Conservation (phyloP, 2,888 invertebrate species). For the Blomia tropicalis region DNA sequence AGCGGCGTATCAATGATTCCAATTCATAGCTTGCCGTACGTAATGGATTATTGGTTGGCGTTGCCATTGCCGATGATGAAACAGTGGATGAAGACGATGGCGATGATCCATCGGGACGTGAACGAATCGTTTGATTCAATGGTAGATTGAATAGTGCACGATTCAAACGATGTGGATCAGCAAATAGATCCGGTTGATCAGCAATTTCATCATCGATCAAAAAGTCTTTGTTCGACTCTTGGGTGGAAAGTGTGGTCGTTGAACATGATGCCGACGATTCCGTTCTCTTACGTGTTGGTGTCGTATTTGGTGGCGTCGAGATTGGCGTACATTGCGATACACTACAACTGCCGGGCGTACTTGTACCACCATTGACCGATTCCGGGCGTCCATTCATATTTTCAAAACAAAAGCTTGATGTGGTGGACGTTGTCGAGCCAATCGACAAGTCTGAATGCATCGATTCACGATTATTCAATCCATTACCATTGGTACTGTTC, state of each 20-base stretch:
- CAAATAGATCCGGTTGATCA: conserved; percentile 29
- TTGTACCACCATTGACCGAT: background rate
- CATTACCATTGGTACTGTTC: too few relatives aligned
- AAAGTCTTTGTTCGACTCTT: conserved; percentile 27
- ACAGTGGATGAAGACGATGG: background rate
- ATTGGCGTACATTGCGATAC: too few relatives aligned
- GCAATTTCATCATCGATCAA: conserved; percentile 30
- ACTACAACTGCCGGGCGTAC: background rate
- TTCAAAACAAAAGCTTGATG: conserved; percentile 5
- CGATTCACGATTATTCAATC: too few relatives aligned
- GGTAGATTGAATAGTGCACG: conserved; percentile 1
- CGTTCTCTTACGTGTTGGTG: background rate
- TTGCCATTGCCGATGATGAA: background rate
- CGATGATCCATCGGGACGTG: too few relatives aligned
- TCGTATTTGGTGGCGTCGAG: background rate
- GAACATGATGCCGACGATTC: background rate
- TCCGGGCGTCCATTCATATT: background rate
- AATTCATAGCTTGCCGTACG: background rate
- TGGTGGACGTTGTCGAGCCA: background rate
- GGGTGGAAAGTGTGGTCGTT: background rate
- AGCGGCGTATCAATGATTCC: background rate
- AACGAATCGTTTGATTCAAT: background rate
- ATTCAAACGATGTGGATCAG: background rate
- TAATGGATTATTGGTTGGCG: background rate
- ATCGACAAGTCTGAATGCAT: too few relatives aligned